These are phyloP conservation scores for Luehdorfia chinensis DNA, from an alignment of 1,140 invertebrate species.

Conservation along the genomic window DNA sequence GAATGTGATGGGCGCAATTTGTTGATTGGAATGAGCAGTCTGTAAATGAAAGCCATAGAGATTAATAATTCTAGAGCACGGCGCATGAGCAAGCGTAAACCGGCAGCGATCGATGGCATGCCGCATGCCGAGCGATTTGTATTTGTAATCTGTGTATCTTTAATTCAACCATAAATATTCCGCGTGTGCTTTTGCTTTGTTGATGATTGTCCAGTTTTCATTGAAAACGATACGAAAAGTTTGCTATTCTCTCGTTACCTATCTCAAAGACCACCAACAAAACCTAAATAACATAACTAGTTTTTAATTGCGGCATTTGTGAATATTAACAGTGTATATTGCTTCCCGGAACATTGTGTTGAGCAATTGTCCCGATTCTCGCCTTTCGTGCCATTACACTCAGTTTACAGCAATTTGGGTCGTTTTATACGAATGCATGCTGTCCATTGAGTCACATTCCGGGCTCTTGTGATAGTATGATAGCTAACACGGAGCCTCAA, in stretches of 20 bases:
- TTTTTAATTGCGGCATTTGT: constrained; percentile 3
- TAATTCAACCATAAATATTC: constrained; percentile 10
- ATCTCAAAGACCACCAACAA: no score
- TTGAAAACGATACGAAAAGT: not conserved
- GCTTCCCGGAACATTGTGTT: constrained; percentile 13
- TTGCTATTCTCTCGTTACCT: no score
- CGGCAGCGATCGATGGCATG: constrained; percentile 6
- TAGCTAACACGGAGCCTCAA: no score
- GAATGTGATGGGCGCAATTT: constrained; percentile 46
- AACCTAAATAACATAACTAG: not conserved
- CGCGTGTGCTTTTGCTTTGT: no score
- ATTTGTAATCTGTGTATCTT: not conserved
- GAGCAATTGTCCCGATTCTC: constrained; percentile 13
- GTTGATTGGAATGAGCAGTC: constrained; percentile 25
- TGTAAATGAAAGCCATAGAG: constrained; percentile 19
- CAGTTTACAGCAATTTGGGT: constrained; percentile 14
- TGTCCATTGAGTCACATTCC: constrained; percentile 12
- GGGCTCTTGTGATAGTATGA: constrained; percentile 11
- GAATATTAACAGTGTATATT: no score
- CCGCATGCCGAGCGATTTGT: constrained; percentile 3
- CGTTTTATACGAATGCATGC: constrained; percentile 10
- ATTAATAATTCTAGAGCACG: constrained; percentile 21
- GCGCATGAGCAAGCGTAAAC: constrained; percentile 13
- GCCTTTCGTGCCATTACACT: constrained; percentile 2
- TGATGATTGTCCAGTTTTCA: no score